phyloP scores from a whole-genome alignment of 2,797 vertebrate genomes.

The Argentina silus region DNA sequence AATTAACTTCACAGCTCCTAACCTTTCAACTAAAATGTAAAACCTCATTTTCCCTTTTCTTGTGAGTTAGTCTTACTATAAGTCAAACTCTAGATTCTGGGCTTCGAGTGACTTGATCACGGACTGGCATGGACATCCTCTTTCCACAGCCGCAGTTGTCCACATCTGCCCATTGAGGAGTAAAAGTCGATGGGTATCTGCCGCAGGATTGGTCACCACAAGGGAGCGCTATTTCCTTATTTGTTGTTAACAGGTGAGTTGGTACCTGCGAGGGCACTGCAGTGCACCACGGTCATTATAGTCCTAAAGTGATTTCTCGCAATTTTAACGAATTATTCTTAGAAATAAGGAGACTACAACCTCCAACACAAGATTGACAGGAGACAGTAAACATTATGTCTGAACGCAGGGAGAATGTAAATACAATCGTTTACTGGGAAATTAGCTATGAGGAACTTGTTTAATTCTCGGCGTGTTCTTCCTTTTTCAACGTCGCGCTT shows the following conservation, averaged over 20 bases:
- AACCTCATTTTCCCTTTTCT: not conserved
- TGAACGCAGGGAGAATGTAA: not conserved
- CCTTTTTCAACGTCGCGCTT: constrained; percentile 44
- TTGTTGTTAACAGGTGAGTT: constrained; percentile 14
- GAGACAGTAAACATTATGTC: not conserved
- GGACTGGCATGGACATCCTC: no score
- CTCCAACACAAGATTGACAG: constrained; percentile 47
- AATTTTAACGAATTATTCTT: not conserved
- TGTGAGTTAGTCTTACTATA: not conserved
- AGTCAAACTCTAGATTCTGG: no score
- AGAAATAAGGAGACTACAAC: constrained; percentile 46
- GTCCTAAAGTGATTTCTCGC: constrained; percentile 18
- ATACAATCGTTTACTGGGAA: not conserved
- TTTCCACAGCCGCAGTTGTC: not conserved
- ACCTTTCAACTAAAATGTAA: not conserved
- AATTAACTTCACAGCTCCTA: not conserved
- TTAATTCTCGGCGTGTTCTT: constrained; percentile 54
- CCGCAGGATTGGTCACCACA: not conserved
- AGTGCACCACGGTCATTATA: constrained; percentile 57
- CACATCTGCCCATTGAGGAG: no score
- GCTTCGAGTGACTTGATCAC: no score
- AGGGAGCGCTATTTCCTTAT: constrained; percentile 8
- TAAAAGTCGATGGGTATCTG: no score
- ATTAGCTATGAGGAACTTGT: constrained; percentile 63
- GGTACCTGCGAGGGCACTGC: constrained; percentile 3